These are phyloP conservation scores for Pentalonia nigronervosa DNA, from an alignment of 1,140 invertebrate genomes.

Conservation along the genomic window DNA sequence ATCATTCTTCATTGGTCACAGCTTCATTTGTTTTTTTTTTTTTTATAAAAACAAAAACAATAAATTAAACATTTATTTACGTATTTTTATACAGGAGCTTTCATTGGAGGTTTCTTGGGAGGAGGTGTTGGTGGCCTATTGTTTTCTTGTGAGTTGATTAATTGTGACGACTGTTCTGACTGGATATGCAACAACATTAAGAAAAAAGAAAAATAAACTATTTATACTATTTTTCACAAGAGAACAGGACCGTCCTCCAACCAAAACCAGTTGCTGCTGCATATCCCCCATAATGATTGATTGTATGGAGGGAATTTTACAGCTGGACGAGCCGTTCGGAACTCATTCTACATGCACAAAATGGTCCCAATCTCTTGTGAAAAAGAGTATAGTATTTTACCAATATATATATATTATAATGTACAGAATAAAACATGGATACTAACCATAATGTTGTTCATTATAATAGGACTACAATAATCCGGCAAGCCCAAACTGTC, in stretches of 20 bases:
- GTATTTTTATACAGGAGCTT: conserved; percentile 34
- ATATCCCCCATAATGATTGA: too few species aligned
- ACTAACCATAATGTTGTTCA: conserved; percentile 39
- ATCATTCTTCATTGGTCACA: background rate
- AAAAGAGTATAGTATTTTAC: background rate
- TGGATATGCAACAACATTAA: background rate
- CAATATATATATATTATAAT: background rate
- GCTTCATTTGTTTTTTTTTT: conserved; percentile 35
- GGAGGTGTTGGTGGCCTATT: conserved; percentile 44
- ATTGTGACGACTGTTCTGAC: conserved; percentile 25
- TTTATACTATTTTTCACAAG: background rate
- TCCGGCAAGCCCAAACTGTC: conserved; percentile 25
- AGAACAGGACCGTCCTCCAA: too few species aligned
- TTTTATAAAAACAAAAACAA: background rate
- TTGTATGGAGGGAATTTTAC: too few species aligned
- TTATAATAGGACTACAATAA: conserved; percentile 53
- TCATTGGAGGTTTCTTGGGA: conserved; percentile 47
- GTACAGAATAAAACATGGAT: background rate
- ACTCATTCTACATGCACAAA: too few species aligned
- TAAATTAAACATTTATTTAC: conserved; percentile 1
- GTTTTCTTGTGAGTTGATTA: background rate
- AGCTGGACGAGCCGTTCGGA: too few species aligned
- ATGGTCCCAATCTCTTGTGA: too few species aligned
- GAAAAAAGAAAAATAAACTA: background rate
- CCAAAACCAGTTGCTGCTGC: too few species aligned